Conservation (phyloP, 2,888 invertebrate species). For the Hirtodrosophila trivittata region DNA sequence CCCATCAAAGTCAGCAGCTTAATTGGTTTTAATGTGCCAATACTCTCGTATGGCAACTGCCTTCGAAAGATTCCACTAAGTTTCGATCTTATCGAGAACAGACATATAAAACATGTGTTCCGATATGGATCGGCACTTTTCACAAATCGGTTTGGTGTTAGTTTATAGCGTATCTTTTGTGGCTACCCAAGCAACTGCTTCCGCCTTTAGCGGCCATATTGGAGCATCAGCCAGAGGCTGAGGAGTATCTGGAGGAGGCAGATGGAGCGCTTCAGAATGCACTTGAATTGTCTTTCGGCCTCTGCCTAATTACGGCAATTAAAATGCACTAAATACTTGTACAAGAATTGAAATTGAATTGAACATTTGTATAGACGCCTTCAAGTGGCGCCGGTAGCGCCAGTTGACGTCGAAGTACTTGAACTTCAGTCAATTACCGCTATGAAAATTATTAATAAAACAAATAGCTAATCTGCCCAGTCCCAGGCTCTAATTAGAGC, state of each 20-base stretch:
- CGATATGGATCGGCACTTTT: conserved; percentile 74
- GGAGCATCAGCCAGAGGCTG: conserved; percentile 18
- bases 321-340: conserved; percentile 77
- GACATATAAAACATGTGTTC: conserved; percentile 64
- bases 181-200: conserved; percentile 59
- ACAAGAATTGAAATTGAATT: conserved; percentile 50
- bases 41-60: conserved; percentile 34
- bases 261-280: conserved; percentile 58
- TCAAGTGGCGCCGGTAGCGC: conserved; percentile 65
- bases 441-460: conserved; percentile 69
- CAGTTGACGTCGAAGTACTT: conserved; percentile 61
- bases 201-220: conserved; percentile 75
- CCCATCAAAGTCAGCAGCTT: conserved; percentile 57
- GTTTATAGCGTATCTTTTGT: conserved; percentile 75
- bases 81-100: conserved; percentile 2
- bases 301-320: conserved; percentile 78
- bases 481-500: conserved; percentile 48
- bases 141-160: conserved; percentile 79
- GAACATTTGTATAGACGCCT: conserved; percentile 48
- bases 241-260: conserved; percentile 20
- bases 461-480: conserved; percentile 47
- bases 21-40: conserved; percentile 76
- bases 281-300: conserved; percentile 60
- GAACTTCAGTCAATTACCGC: conserved; percentile 39
- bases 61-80: conserved; percentile 2